These are phyloP conservation scores for Aegypius monachus DNA, from an alignment of 2,113 vertebrate species.

Conservation along the genomic window DNA sequence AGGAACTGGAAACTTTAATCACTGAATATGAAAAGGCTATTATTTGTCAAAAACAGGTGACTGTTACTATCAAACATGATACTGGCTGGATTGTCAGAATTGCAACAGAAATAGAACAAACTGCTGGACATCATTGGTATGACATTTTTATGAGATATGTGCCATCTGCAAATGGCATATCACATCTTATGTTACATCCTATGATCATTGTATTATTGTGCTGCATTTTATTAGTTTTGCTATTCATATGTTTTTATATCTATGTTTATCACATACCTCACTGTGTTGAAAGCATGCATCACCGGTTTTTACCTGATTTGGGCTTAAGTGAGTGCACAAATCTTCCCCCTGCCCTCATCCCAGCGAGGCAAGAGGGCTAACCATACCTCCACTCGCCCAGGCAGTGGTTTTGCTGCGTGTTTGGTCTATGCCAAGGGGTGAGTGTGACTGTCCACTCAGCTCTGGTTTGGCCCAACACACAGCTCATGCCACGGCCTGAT, in stretches of 20 bases:
- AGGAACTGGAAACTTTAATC: not conserved
- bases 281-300: not conserved
- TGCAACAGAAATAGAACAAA: constrained; percentile 18
- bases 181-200: not conserved
- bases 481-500: not conserved
- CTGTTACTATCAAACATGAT: not conserved
- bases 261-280: not conserved
- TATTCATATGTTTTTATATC: not conserved
- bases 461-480: not conserved
- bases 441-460: not conserved
- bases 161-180: not conserved
- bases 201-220: not conserved
- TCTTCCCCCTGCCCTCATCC: not conserved
- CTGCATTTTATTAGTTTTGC: not conserved
- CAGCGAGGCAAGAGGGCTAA: accelerated
- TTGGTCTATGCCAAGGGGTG: not conserved
- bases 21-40: not conserved
- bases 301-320: not conserved
- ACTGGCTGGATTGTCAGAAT: not conserved
- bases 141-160: not conserved
- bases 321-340: not conserved
- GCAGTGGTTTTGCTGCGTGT: not conserved
- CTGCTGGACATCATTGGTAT: not conserved
- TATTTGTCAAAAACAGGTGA: constrained; percentile 14
- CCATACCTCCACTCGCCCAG: accelerated